These are phyloP conservation scores for Automeris io DNA, from an alignment of 2,888 invertebrate species.

Conservation along the genomic window DNA sequence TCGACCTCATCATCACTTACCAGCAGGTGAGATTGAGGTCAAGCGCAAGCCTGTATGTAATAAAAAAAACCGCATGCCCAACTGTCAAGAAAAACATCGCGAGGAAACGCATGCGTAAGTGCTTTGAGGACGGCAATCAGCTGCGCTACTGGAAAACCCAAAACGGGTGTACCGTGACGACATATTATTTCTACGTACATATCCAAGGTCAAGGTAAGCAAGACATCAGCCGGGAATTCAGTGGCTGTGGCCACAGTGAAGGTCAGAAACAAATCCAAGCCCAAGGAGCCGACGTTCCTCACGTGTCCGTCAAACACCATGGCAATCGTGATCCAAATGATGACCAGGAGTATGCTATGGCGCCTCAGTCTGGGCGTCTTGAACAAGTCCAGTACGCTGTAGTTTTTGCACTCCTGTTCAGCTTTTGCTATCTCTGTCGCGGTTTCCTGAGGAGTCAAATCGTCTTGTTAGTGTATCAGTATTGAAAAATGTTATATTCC, in stretches of 20 bases:
- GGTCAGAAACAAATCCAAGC: slow-evolving; percentile 87
- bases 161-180: too few relatives aligned
- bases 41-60: too few relatives aligned
- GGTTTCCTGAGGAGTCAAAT: slow-evolving; percentile 71
- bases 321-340: slow-evolving; percentile 91
- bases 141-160: too few relatives aligned
- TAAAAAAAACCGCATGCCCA: too few relatives aligned
- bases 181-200: too few relatives aligned
- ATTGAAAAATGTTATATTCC: too few relatives aligned
- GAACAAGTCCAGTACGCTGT: slow-evolving; percentile 87
- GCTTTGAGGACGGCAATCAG: too few relatives aligned
- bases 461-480: too few relatives aligned
- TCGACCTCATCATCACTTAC: too few relatives aligned
- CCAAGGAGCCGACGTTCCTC: slow-evolving; percentile 89
- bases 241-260: slow-evolving; percentile 90
- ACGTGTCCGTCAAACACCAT: slow-evolving; percentile 93
- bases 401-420: slow-evolving; percentile 83
- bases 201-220: slow-evolving; percentile 84
- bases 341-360: slow-evolving; percentile 82
- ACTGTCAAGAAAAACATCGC: too few relatives aligned
- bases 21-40: too few relatives aligned
- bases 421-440: slow-evolving; percentile 81
- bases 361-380: slow-evolving; percentile 85
- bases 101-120: too few relatives aligned
- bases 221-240: slow-evolving; percentile 88